These are phyloP conservation scores for Pygathrix nemaeus DNA, from an alignment of 2,113 vertebrate species.

Conservation along the genomic window DNA sequence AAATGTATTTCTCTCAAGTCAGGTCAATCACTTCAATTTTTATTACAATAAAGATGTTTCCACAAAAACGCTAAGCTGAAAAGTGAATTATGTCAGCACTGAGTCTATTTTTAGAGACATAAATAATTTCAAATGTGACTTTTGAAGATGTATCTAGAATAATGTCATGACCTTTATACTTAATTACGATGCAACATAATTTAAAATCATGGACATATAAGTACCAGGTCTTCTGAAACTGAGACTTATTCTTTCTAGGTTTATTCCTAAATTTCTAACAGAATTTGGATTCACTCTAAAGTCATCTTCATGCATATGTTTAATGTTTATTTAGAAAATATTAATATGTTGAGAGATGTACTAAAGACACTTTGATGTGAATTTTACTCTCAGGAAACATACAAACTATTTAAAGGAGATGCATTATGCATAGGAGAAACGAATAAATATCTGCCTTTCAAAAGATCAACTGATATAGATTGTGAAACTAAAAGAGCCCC, in stretches of 20 bases:
- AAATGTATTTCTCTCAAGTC: constrained; percentile 56
- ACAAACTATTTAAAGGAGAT: not conserved
- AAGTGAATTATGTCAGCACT: not conserved
- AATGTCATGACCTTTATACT: not conserved
- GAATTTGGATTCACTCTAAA: not conserved
- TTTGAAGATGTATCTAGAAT: constrained; percentile 5
- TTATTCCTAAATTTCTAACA: not conserved
- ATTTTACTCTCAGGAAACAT: not conserved
- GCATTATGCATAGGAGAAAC: not conserved
- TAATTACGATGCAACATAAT: constrained; percentile 1
- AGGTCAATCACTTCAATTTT: constrained; percentile 53
- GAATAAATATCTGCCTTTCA: not conserved
- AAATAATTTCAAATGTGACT: constrained; percentile 16
- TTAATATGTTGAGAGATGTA: not conserved
- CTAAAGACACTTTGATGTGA: not conserved
- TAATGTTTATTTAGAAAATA: constrained; percentile 29
- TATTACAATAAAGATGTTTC: constrained; percentile 56
- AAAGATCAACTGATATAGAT: not conserved
- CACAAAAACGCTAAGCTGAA: not conserved
- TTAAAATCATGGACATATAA: not conserved
- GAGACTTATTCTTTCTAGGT: not conserved
- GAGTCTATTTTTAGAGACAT: constrained; percentile 1
- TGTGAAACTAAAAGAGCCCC: not conserved
- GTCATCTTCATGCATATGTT: not conserved
- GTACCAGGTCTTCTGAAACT: not conserved